These are phyloP conservation scores for Leucophenga montana DNA, from an alignment of 2,888 invertebrate species.

Conservation along the genomic window DNA sequence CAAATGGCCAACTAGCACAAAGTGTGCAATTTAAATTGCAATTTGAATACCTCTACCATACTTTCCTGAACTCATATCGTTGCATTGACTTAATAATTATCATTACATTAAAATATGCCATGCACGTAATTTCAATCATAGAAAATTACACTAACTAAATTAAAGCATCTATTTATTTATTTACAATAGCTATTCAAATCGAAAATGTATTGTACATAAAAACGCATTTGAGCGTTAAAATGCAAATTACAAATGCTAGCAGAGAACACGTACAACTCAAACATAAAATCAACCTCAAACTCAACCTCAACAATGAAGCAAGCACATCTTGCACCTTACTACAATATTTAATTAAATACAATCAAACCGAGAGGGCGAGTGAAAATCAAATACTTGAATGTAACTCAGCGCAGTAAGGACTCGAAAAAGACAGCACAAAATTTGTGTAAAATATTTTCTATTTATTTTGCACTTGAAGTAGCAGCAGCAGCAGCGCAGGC, in stretches of 20 bases:
- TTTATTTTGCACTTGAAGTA: slow-evolving; percentile 59
- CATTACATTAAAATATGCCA: slow-evolving; percentile 3
- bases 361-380: not conserved
- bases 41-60: slow-evolving; percentile 36
- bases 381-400: slow-evolving; percentile 50
- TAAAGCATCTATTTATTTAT: slow-evolving; percentile 9
- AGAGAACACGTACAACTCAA: slow-evolving; percentile 27
- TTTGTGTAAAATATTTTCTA: slow-evolving; percentile 65
- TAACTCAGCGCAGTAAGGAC: not conserved
- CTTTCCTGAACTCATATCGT: slow-evolving; percentile 3
- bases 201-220: slow-evolving; percentile 39
- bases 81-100: slow-evolving; percentile 5
- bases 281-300: not conserved
- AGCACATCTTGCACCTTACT: not conserved
- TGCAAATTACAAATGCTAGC: slow-evolving; percentile 55
- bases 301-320: too few species aligned
- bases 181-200: slow-evolving; percentile 43
- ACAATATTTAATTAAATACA: not conserved
- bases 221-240: slow-evolving; percentile 64
- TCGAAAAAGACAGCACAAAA: slow-evolving; percentile 42
- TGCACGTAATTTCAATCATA: slow-evolving; percentile 24
- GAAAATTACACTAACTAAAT: slow-evolving; percentile 21
- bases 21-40: too few species aligned
- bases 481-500: not conserved
- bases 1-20: too few species aligned